Conservation (phyloP, 2,113 vertebrate genomes). For the Paraplagusia blochii region DNA sequence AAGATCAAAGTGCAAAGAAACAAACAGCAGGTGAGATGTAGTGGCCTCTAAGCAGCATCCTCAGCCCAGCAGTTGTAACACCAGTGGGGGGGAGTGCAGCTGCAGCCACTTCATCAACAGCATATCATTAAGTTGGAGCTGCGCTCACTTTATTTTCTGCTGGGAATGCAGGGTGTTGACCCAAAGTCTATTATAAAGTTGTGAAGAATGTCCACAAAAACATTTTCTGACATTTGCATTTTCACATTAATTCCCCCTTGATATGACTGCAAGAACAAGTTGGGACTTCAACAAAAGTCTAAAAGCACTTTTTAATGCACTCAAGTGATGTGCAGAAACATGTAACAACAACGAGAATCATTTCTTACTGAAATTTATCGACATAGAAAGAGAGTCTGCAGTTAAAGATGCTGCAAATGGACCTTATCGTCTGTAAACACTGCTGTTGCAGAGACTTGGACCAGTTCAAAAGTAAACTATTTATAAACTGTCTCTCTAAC, state of each 20-base stretch:
- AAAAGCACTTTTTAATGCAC: too few species aligned
- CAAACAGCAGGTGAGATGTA: neutral
- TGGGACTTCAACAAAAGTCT: too few species aligned
- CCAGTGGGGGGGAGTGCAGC: neutral
- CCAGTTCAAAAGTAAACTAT: constrained; percentile 11
- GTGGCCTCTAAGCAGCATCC: neutral
- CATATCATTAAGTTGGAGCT: too few species aligned
- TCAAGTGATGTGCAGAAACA: too few species aligned
- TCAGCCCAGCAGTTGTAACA: neutral
- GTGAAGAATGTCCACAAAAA: neutral
- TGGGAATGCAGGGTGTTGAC: too few species aligned
- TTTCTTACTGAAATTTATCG: neutral
- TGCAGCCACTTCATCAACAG: neutral
- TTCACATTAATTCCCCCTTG: neutral
- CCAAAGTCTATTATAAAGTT: neutral
- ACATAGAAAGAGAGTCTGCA: too few species aligned
- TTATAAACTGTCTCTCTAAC: constrained; percentile 11
- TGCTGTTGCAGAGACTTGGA: neutral
- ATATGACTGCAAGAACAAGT: neutral
- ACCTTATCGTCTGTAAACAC: neutral
- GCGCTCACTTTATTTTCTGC: too few species aligned
- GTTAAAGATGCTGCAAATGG: neutral
- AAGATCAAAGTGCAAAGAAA: neutral
- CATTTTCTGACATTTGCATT: neutral
- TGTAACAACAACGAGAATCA: neutral